These are phyloP conservation scores for Phrynosoma platyrhinos DNA, from an alignment of 2,113 vertebrate species.

Conservation along the genomic window DNA sequence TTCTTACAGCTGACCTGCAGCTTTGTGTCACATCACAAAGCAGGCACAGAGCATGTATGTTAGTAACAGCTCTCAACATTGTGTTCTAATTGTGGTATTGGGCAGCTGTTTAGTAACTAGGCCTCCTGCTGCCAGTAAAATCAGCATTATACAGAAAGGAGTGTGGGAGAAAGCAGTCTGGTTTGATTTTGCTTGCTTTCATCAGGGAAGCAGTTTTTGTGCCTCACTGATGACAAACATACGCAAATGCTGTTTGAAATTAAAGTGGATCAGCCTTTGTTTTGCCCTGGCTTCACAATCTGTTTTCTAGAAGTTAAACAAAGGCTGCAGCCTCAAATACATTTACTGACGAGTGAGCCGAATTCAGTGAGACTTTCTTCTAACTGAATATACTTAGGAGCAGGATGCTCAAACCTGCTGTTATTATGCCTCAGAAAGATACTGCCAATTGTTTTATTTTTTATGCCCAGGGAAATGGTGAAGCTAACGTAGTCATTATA, in stretches of 20 bases:
- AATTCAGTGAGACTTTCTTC: neutral
- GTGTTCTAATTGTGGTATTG: constrained; percentile 3
- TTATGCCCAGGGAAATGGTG: neutral
- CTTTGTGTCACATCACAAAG: neutral
- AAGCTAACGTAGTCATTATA: neutral
- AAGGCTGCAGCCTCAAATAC: neutral
- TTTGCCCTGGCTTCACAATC: neutral
- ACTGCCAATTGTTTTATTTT: neutral
- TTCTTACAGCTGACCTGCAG: neutral
- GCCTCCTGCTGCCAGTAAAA: constrained; percentile 1
- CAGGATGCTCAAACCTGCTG: neutral
- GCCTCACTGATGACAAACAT: constrained; percentile 28
- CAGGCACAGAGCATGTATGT: neutral
- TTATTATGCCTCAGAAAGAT: neutral
- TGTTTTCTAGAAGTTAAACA: constrained; percentile 17
- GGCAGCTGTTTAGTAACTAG: neutral
- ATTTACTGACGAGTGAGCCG: neutral
- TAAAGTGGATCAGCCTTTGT: constrained; percentile 16
- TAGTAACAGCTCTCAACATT: neutral
- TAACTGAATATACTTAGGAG: neutral
- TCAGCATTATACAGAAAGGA: neutral
- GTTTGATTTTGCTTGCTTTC: constrained; percentile 29
- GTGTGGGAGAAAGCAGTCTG: constrained; percentile 12
- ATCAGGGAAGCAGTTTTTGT: constrained; percentile 15
- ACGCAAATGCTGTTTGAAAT: constrained; percentile 24